Percentiles rank a stretch among this genome's conserved stretches.
Conservation (phyloP, 2,113 vertebrate genomes). For the Mionectes macconnelli region DNA sequence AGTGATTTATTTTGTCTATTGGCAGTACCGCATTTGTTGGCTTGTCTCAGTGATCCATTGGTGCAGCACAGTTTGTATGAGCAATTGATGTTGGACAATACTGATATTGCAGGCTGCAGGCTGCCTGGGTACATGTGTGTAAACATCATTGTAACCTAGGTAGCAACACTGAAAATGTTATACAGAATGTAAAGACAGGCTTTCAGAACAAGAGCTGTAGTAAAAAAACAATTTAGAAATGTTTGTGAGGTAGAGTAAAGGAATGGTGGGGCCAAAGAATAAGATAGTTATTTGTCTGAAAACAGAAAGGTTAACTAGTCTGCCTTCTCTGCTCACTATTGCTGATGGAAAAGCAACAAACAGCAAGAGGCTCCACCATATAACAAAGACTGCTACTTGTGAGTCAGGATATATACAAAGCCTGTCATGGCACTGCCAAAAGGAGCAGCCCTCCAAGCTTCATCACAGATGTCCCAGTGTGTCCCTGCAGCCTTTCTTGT, state of each 20-base stretch:
- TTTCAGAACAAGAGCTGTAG: not conserved
- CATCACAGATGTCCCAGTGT: not conserved
- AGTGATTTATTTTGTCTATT: not conserved
- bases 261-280: not conserved
- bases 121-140: not conserved
- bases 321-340: not conserved
- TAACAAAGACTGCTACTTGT: not conserved
- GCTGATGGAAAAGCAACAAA: not conserved
- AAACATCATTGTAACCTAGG: accelerated
- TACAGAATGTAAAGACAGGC: not conserved
- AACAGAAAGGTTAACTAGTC: not conserved
- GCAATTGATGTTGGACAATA: not conserved
- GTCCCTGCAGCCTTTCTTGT: not conserved
- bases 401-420: not conserved
- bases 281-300: not conserved
- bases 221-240: not conserved
- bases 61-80: accelerated
- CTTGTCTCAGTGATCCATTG: not conserved
- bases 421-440: not conserved
- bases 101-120: accelerated
- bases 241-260: not conserved
- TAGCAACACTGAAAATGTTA: not conserved
- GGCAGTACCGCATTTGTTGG: not conserved
- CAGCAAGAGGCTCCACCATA: not conserved
- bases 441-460: not conserved